Evolutionary conservation across 1,140 invertebrate species (phyloP).

Genomic region (Pemphigus obesinymphae): DNA sequence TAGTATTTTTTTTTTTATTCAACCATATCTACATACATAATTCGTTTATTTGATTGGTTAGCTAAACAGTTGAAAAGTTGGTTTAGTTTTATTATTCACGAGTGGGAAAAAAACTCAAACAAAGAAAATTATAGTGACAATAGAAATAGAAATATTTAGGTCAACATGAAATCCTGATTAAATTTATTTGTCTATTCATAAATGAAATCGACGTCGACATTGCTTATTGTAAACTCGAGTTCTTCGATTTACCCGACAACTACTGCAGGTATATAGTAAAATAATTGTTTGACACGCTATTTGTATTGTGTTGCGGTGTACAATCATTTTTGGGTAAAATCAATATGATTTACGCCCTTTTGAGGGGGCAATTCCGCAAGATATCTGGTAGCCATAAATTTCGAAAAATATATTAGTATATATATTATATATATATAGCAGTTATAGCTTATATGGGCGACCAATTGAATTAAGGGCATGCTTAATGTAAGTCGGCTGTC

Average conservation of each 20-base stretch:
- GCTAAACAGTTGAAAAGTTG: neutral
- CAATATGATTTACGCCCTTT: neutral
- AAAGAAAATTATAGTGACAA: neutral
- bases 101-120: neutral
- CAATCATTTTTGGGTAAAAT: neutral
- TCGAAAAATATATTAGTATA: neutral
- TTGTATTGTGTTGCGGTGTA: too few relatives aligned
- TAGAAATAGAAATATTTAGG: neutral
- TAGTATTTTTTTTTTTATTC: too few relatives aligned
- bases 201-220: neutral
- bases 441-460: neutral
- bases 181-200: neutral
- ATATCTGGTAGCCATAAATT: neutral
- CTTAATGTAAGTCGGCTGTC: neutral
- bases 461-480: neutral
- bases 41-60: too few relatives aligned
- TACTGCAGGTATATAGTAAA: too few relatives aligned
- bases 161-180: neutral
- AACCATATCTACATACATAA: too few relatives aligned
- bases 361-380: neutral
- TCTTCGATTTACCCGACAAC: neutral
- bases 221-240: neutral
- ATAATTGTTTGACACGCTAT: neutral
- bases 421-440: too few relatives aligned
- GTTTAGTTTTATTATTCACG: neutral